Evolutionary conservation across 1,140 invertebrate genomes (phyloP).

Genomic region (Aphelenchoides fujianensis): DNA sequence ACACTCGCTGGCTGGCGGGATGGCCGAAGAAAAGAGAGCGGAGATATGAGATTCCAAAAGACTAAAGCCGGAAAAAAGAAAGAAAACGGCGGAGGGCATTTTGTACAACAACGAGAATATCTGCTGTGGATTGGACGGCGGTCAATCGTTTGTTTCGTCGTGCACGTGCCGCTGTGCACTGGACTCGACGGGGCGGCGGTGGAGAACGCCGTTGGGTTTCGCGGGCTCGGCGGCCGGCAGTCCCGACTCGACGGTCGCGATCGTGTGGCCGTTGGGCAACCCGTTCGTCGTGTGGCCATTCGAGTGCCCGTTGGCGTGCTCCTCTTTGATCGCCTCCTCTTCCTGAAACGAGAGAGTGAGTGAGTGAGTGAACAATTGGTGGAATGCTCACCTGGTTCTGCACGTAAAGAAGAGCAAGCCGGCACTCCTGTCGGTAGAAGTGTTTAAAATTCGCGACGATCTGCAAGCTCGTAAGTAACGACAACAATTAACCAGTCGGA

Average conservation of each 20-base stretch:
- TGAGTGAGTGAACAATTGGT: too few species aligned
- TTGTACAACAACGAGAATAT: conserved; percentile 3
- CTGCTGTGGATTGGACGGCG: background rate
- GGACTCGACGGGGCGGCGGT: background rate
- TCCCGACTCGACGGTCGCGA: background rate
- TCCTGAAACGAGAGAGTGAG: too few species aligned
- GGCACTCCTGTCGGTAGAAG: conserved; percentile 60
- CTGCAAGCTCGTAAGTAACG: too few species aligned
- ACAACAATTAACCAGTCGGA: too few species aligned
- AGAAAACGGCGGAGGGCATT: too few species aligned
- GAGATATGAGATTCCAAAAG: too few species aligned
- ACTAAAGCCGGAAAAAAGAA: too few species aligned
- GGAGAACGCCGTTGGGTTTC: background rate
- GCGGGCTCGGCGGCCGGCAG: background rate
- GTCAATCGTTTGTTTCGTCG: background rate
- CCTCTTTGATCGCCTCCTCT: too few species aligned
- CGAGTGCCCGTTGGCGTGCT: too few species aligned
- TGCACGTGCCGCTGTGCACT: background rate
- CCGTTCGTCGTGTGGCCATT: background rate
- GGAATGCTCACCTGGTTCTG: too few species aligned
- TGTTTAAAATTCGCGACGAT: conserved; percentile 61
- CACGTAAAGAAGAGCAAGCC: conserved; percentile 52
- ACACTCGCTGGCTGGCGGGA: too few species aligned
- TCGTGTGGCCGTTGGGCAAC: background rate
- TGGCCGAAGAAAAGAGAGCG: too few species aligned